Evolutionary conservation across 2,888 invertebrate species (phyloP).

Genomic region (Habroteleia sp.): DNA sequence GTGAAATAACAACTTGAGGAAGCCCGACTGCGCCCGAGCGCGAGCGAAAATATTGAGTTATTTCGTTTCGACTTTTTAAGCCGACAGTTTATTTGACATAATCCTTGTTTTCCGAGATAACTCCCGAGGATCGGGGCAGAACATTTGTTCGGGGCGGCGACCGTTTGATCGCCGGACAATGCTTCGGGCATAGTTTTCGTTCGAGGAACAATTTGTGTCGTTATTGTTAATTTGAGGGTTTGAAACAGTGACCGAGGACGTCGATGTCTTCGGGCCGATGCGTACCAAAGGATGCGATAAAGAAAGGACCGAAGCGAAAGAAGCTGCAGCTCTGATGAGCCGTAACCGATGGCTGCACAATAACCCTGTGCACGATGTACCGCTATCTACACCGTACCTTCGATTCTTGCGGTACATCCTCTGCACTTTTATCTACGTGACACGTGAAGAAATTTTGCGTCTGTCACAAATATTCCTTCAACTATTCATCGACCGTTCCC

Average conservation of each 20-base stretch:
- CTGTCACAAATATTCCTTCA: conserved; percentile 50
- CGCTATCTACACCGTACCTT: conserved; percentile 74
- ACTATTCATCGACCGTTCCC: conserved; percentile 3
- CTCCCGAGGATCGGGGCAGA: conserved; percentile 42
- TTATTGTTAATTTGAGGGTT: conserved; percentile 74
- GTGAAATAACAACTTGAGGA: conserved; percentile 28
- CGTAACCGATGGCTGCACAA: conserved; percentile 77
- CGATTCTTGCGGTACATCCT: conserved; percentile 67
- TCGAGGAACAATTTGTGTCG: conserved; percentile 72
- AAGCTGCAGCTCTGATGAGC: conserved; percentile 75
- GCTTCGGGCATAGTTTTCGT: conserved; percentile 67
- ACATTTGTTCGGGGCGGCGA: conserved; percentile 52
- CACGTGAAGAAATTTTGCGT: conserved; percentile 57
- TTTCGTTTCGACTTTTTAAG: conserved; percentile 36
- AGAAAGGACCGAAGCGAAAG: conserved; percentile 67
- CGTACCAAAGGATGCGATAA: conserved; percentile 59
- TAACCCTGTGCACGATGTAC: conserved; percentile 77
- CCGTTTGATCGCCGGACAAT: conserved; percentile 68
- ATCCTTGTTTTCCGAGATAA: conserved; percentile 48
- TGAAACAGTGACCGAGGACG: conserved; percentile 39
- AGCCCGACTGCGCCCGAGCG: neutral
- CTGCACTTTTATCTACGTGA: conserved; percentile 68
- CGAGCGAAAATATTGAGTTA: conserved; percentile 22
- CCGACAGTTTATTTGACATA: conserved; percentile 42
- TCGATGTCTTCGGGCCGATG: conserved; percentile 34